Conservation (phyloP, 30 jellyfish, hydroid and myxozoan genomes). For the Phacellophora camtschatica region DNA sequence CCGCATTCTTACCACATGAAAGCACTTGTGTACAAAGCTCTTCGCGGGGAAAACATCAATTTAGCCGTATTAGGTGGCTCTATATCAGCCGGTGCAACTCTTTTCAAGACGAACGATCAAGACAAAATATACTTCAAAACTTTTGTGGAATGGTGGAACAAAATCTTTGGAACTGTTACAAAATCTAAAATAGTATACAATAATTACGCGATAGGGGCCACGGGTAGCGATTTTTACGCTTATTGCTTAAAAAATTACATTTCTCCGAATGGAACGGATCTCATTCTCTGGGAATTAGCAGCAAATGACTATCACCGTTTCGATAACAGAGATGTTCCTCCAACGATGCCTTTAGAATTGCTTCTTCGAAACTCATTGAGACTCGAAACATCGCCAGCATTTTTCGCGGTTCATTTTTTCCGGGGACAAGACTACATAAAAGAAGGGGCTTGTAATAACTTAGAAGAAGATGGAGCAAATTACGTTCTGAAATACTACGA, state of each 20-base stretch:
- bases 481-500: slow-evolving; percentile 69
- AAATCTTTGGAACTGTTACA: slow-evolving; percentile 71
- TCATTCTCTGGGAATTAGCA: slow-evolving; percentile 89
- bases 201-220: slow-evolving; percentile 89
- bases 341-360: slow-evolving; percentile 89
- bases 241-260: slow-evolving; percentile 86
- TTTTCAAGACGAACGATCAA: slow-evolving; percentile 61
- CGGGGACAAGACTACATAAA: slow-evolving; percentile 92
- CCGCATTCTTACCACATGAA: slow-evolving; percentile 73
- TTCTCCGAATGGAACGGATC: slow-evolving; percentile 73
- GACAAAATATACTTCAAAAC: slow-evolving; percentile 72
- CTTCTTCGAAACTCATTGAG: slow-evolving; percentile 77
- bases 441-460: slow-evolving; percentile 85
- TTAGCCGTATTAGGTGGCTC: slow-evolving; percentile 94
- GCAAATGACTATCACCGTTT: slow-evolving; percentile 96
- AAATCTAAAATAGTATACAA: slow-evolving; percentile 61
- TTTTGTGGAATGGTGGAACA: slow-evolving; percentile 87
- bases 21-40: slow-evolving; percentile 58
- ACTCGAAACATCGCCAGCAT: slow-evolving; percentile 72
- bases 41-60: slow-evolving; percentile 68
- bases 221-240: slow-evolving; percentile 97
- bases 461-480: slow-evolving; percentile 92
- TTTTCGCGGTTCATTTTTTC: slow-evolving; percentile 80
- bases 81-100: slow-evolving; percentile 95
- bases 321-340: slow-evolving; percentile 97